Evolutionary conservation across 2,113 vertebrate species (phyloP), one percentile per base, ranked within the genome.

Genomic region (Eonycteris spelaea): DNA sequence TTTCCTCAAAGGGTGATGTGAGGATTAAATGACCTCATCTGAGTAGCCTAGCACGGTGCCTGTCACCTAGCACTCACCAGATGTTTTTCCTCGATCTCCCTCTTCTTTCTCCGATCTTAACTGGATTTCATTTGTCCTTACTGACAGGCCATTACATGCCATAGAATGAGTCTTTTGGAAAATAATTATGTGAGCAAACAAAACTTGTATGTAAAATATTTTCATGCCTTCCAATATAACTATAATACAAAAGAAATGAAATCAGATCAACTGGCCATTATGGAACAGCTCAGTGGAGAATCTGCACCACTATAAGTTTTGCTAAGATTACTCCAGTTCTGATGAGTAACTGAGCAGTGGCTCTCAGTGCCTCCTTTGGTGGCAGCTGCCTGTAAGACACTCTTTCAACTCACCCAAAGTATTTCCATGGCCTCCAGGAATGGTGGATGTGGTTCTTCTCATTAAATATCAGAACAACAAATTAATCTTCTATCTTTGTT

Each of bases 111-210:
- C 38, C 78, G 43, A n/a, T 71, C 18, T 85, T 51, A 61, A 88
- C 22, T 92, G 21, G 21, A 75, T 80, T 95, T 80, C 51, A 79
- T 90, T 65, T 92, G 78, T 92, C 84, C 70, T 22, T 82, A 65
- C 3, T 86, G 51, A 82, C 13, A 79, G 8, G 53, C 30, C 18
- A 70, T 65, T 77, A 57, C 22, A 38, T 71, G 15, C 26, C 33
- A 33, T 19, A 82, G 82, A 79, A 91, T 88, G 45, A 93, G 77
- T 79, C 61, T 87, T 57, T 40, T 87, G 38, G 65, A 95, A 94
- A 96, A 87, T 30, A 79, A 90, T 90, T 68, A 57, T 3, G 11
- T 22, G 33, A 85, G 43, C 48, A 94, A 92, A 28, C 68, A 73
- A 77, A 75, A 79, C 28, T 10, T 80, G 67, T 30, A 57, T 75